Percentiles rank a stretch among this genome's conserved stretches.
These are phyloP conservation scores for Hydrochoerus hydrochaeris DNA, from an alignment of 2,113 vertebrate genomes.

Conservation along the genomic window DNA sequence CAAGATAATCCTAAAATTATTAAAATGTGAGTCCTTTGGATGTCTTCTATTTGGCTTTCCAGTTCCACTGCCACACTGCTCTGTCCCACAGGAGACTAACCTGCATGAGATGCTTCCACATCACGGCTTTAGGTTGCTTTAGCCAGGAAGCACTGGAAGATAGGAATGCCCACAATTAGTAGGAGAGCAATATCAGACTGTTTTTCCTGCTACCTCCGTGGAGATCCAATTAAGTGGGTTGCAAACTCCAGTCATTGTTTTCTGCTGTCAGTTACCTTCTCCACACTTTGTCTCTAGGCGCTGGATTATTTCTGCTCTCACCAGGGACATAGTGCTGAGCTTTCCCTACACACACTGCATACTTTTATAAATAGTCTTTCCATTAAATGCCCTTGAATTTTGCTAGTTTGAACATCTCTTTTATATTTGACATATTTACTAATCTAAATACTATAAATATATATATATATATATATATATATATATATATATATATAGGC, in stretches of 20 bases:
- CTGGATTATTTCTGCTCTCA: neutral
- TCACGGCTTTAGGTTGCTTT: neutral
- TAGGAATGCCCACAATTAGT: neutral
- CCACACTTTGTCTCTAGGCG: neutral
- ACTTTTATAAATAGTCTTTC: neutral
- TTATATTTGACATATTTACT: neutral
- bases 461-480: neutral
- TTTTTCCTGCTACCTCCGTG: neutral
- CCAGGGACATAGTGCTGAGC: neutral
- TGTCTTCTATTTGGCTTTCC: neutral
- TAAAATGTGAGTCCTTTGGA: neutral
- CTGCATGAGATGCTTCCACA: neutral
- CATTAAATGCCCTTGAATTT: neutral
- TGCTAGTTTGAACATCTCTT: neutral
- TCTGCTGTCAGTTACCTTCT: neutral
- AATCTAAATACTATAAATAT: neutral
- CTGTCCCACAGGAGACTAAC: neutral
- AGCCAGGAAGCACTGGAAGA: neutral
- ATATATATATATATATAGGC: neutral
- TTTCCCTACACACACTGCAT: neutral
- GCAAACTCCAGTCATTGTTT: neutral
- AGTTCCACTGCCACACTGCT: neutral
- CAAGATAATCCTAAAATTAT: neutral
- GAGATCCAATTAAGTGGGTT: neutral
- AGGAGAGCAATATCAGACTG: neutral